phyloP scores from a whole-genome alignment of 2,888 invertebrate species.

The Glaucopsyche alexis region DNA sequence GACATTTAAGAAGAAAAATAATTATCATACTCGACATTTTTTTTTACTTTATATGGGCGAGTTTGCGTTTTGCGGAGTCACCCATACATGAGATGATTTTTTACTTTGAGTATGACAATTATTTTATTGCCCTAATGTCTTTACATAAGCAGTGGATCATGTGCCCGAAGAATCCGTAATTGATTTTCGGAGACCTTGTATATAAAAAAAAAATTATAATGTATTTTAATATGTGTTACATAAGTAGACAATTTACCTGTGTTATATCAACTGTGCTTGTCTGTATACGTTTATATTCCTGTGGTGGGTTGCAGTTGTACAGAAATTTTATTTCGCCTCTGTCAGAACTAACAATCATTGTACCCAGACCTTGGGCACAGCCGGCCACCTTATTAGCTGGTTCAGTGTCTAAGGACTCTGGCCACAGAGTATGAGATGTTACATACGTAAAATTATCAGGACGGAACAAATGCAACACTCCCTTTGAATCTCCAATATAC shows the following conservation, averaged over 20 bases:
- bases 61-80: no score
- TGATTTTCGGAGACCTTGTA: no score
- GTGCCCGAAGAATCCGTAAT: no score
- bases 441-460: constrained; percentile 57
- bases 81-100: no score
- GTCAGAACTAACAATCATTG: constrained; percentile 68
- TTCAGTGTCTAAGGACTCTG: constrained; percentile 56
- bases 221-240: no score
- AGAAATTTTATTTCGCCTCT: constrained; percentile 71
- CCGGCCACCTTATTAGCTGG: constrained; percentile 67
- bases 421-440: constrained; percentile 62
- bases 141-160: no score
- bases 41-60: no score
- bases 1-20: no score
- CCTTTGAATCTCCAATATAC: constrained; percentile 72
- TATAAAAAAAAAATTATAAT: no score
- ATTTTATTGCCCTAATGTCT: no score
- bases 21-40: no score
- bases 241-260: constrained; percentile 51
- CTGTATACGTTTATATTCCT: constrained; percentile 57
- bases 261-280: constrained; percentile 67
- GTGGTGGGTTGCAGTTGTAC: constrained; percentile 68
- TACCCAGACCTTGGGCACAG: constrained; percentile 63
- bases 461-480: constrained; percentile 64
- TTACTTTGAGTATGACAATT: no score